phyloP scores from a whole-genome alignment of 2,113 vertebrate genomes.

The Anhinga rufa region DNA sequence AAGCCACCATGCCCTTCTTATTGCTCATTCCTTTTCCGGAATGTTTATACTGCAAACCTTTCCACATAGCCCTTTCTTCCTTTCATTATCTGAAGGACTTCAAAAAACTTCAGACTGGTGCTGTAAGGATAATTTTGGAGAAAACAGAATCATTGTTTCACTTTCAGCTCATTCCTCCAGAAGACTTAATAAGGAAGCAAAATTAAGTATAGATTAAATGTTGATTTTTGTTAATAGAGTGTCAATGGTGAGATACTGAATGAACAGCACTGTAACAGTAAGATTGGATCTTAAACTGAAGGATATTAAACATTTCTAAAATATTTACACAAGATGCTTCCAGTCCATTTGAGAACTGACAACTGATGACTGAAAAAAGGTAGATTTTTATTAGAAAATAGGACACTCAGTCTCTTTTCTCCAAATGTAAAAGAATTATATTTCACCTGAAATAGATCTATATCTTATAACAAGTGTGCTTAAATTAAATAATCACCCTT shows the following conservation, averaged over 20 bases:
- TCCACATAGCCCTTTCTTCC: background rate
- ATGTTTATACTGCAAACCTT: background rate
- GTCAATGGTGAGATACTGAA: background rate
- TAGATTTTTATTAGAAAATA: background rate
- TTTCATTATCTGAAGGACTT: background rate
- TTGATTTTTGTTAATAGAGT: background rate
- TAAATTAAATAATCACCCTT: background rate
- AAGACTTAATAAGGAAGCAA: background rate
- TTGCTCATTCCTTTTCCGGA: background rate
- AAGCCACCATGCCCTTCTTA: background rate
- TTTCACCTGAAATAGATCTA: background rate
- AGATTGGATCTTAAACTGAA: background rate
- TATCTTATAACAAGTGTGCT: background rate
- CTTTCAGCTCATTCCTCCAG: background rate
- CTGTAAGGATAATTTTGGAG: background rate
- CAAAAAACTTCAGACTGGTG: background rate
- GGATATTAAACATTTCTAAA: background rate
- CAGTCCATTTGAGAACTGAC: background rate
- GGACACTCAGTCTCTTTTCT: background rate
- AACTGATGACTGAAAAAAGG: background rate
- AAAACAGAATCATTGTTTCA: background rate
- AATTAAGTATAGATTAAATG: background rate
- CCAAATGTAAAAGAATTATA: background rate
- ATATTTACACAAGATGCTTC: background rate
- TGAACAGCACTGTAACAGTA: background rate